Conservation (phyloP, 2,888 invertebrate genomes). For the Thymelicus acteon region DNA sequence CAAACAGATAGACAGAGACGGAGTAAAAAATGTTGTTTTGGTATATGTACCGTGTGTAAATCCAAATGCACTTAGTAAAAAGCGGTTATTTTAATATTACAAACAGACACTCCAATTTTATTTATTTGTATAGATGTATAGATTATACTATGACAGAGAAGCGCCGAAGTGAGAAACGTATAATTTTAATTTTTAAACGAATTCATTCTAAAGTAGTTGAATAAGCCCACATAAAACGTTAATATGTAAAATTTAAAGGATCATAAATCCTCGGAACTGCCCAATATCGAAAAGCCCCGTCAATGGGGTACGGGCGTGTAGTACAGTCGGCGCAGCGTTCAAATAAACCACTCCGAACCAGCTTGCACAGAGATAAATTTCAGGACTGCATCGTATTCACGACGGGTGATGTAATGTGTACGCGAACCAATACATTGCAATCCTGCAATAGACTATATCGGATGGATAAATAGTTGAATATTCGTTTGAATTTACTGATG, state of each 20-base stretch:
- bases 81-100: no score
- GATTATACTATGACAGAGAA: no score
- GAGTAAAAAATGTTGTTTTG: no score
- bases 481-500: not conserved
- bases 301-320: constrained; percentile 10
- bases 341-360: constrained; percentile 17
- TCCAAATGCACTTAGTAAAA: no score
- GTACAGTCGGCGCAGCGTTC: constrained; percentile 10
- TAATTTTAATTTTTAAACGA: not conserved
- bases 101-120: no score
- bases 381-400: constrained; percentile 30
- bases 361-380: constrained; percentile 23
- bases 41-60: no score
- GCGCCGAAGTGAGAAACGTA: no score
- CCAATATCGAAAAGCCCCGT: constrained; percentile 13
- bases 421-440: constrained; percentile 43
- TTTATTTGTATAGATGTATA: no score
- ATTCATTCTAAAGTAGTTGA: not conserved
- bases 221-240: not conserved
- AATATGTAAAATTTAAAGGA: constrained; percentile 3
- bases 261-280: constrained; percentile 6
- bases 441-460: constrained; percentile 3
- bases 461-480: not conserved
- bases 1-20: no score
- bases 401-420: constrained; percentile 43